Evolutionary conservation across 2,888 invertebrate species (phyloP).

Genomic region (Sinelater perroti): DNA sequence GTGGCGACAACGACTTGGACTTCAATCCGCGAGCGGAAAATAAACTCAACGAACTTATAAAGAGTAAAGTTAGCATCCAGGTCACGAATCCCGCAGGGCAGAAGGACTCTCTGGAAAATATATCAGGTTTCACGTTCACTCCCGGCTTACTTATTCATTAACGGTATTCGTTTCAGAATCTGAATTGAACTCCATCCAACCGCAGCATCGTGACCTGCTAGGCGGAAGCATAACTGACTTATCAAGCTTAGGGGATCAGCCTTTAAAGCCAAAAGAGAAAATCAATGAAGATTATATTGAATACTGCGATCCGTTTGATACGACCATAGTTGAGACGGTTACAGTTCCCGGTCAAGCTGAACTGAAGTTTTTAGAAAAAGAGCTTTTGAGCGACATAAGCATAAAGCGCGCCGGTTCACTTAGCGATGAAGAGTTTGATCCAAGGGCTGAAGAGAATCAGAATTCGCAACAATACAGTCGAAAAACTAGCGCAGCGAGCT

Average conservation of each 20-base stretch:
- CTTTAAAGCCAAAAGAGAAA: conserved; percentile 68
- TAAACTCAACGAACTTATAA: conserved; percentile 42
- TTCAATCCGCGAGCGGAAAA: conserved; percentile 45
- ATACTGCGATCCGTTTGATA: conserved; percentile 86
- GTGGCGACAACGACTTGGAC: conserved; percentile 58
- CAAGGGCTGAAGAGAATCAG: conserved; percentile 70
- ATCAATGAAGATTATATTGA: conserved; percentile 65
- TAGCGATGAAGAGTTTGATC: conserved; percentile 85
- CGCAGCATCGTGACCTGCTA: conserved; percentile 71
- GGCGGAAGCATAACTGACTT: conserved; percentile 82
- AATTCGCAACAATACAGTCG: background rate
- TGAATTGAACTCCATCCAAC: conserved; percentile 60
- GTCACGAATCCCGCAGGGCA: conserved; percentile 71
- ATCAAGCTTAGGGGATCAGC: conserved; percentile 72
- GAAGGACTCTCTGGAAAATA: conserved; percentile 63
- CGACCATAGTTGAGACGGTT: conserved; percentile 76
- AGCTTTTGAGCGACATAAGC: conserved; percentile 68
- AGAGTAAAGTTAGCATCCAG: conserved; percentile 66
- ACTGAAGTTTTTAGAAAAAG: conserved; percentile 79
- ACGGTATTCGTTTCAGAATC: conserved; percentile 56
- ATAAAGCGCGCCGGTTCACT: conserved; percentile 61
- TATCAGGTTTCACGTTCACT: conserved; percentile 48
- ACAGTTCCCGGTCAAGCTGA: conserved; percentile 81
- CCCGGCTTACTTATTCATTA: background rate
- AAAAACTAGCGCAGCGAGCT: conserved; percentile 21